These are phyloP conservation scores for Dolichoris vasculosae DNA, from an alignment of 1,140 invertebrate genomes.

Conservation along the genomic window DNA sequence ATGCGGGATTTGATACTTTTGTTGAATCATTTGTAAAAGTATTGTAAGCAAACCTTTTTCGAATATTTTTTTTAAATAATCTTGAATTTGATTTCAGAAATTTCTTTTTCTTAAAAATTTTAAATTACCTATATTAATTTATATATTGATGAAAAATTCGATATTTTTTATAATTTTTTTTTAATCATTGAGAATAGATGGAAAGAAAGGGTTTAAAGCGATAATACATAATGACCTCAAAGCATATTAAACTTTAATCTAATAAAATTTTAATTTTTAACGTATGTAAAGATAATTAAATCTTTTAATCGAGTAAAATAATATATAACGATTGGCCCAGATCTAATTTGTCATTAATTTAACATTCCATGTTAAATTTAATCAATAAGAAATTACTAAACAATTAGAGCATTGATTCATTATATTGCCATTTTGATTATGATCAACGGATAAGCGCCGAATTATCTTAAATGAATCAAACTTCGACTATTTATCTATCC, in stretches of 20 bases:
- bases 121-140: too few relatives aligned
- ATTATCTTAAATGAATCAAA: not conserved
- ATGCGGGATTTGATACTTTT: too few relatives aligned
- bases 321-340: not conserved
- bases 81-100: too few relatives aligned
- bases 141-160: too few relatives aligned
- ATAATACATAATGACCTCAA: too few relatives aligned
- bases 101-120: too few relatives aligned
- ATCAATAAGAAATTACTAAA: slow-evolving; percentile 2
- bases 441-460: not conserved
- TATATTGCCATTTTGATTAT: not conserved
- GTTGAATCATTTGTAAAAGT: not conserved
- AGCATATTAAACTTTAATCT: not conserved
- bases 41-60: too few relatives aligned
- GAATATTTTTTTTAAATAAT: too few relatives aligned
- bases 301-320: not conserved
- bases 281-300: not conserved
- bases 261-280: not conserved
- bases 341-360: slow-evolving; percentile 26
- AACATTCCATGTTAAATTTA: slow-evolving; percentile 35
- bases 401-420: slow-evolving; percentile 13
- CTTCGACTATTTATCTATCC: not conserved
- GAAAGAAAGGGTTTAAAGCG: too few relatives aligned
- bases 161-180: too few relatives aligned
- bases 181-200: too few relatives aligned